Percentiles rank a stretch among this genome's conserved stretches.
Evolutionary conservation across 92 coral and sea anemone genomes (phyloP).

Genomic region (Pocillopora meandrina): DNA sequence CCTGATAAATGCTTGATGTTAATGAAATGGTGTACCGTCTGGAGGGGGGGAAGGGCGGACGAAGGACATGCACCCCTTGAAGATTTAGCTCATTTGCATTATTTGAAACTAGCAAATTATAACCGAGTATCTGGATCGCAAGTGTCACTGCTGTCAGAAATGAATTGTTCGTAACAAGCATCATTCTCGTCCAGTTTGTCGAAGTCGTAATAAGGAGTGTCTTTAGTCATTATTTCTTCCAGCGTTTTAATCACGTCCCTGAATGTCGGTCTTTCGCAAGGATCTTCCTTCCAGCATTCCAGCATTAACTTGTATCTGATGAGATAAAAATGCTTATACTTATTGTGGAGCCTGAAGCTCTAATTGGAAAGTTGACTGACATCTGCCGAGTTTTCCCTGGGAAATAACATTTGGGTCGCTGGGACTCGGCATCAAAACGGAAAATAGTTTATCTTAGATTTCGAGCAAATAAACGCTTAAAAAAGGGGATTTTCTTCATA

Average conservation of each 20-base stretch:
- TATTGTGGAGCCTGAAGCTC: background rate
- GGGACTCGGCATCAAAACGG: background rate
- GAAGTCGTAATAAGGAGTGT: slow-evolving; percentile 33
- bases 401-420: background rate
- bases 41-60: no score
- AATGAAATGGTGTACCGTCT: no score
- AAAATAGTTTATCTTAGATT: no score
- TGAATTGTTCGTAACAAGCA: slow-evolving; percentile 8
- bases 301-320: slow-evolving; percentile 22
- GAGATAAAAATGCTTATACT: background rate
- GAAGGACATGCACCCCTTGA: no score
- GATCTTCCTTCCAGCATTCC: slow-evolving; percentile 37
- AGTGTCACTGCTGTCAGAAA: background rate
- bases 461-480: no score
- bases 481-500: no score
- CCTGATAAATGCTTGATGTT: no score
- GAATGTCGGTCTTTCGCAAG: slow-evolving; percentile 22
- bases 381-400: background rate
- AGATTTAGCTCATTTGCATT: no score
- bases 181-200: background rate
- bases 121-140: background rate
- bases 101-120: background rate
- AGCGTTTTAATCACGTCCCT: background rate
- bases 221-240: slow-evolving; percentile 26
- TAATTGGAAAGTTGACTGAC: background rate